Base-by-base conservation (phyloP, 64 coral and sea anemone genomes). In the Dendrophyllia cribrosa region DNA sequence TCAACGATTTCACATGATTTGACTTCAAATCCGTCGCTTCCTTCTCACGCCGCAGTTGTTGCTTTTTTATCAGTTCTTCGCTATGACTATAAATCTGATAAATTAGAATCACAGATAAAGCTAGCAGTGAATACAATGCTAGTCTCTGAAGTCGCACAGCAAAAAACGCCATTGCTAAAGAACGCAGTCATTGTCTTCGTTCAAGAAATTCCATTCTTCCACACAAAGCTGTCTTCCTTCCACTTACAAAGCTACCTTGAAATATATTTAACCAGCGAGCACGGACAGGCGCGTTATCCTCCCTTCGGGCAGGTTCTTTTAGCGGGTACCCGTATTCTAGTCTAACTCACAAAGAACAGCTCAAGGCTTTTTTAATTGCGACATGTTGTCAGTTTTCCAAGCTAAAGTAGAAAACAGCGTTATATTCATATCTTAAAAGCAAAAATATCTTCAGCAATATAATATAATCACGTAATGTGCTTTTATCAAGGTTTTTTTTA, bases 11-110 rank as follows among this genome's bases (percentile, higher is more conserved):
- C 78, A 74, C 53, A 75, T 44, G 59, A 23, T 21, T 79, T 45
- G 59, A 62, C 26, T 73, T 64, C 15, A 68, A 51, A 70, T 46
- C 17, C 4, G n/a, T 66, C 25, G 94, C 61, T 79, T 43, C 55
- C 5, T 44, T 25, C 25, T 34, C 34, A 34, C 7, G 66, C 66
- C 67, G 81, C 26, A 74, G 64, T 48, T 74, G 62, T 50, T 79
- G 53, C 68, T 70, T 78, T 55, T 79, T n/a, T 7, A 66, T 50
- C 26, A 91, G 51, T 43, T 69, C 66, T 34, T 47, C 89, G 24
- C 75, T 48, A 19, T 82, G 70, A 74, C 58, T 59, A 61, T 93
- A 96, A 63, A 96, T 71, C 77, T 93, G 95, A 74, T 93, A 96
- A 17, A 85, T 50, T 9, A 96, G 48, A 73, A 93, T 22, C 16